Conservation (phyloP, 2,113 vertebrate genomes). For the Brachyhypopomus gauderio region DNA sequence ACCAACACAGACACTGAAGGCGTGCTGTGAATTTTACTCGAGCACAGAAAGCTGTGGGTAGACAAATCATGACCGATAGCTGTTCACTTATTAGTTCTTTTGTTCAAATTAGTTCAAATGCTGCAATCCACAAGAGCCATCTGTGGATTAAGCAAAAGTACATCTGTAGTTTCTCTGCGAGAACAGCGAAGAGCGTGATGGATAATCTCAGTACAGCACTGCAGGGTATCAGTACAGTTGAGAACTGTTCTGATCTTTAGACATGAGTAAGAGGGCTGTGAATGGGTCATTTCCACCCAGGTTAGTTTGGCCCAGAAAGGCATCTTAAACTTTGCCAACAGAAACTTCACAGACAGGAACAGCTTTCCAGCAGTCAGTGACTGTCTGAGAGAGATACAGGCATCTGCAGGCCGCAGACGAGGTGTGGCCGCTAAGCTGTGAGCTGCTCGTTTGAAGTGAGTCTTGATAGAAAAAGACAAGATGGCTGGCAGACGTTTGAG, state of each 20-base stretch:
- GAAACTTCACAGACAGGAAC: constrained; percentile 43
- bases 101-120: too few species aligned
- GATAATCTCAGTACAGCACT: too few species aligned
- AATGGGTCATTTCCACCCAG: constrained; percentile 21
- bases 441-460: constrained; percentile 38
- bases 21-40: neutral
- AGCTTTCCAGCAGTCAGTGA: neutral
- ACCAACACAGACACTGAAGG: neutral
- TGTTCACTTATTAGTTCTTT: neutral
- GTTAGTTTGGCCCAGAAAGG: constrained; percentile 23
- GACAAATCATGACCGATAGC: neutral
- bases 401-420: constrained; percentile 32
- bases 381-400: constrained; percentile 58
- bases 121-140: too few species aligned
- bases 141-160: too few species aligned
- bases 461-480: constrained; percentile 32
- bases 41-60: neutral
- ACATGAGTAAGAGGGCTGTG: neutral
- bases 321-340: constrained; percentile 47
- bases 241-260: neutral
- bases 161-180: too few species aligned
- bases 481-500: constrained; percentile 12
- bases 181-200: too few species aligned
- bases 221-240: neutral
- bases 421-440: neutral